Evolutionary conservation across 2,888 invertebrate genomes (phyloP).

Genomic region (Ditula angustiorana): DNA sequence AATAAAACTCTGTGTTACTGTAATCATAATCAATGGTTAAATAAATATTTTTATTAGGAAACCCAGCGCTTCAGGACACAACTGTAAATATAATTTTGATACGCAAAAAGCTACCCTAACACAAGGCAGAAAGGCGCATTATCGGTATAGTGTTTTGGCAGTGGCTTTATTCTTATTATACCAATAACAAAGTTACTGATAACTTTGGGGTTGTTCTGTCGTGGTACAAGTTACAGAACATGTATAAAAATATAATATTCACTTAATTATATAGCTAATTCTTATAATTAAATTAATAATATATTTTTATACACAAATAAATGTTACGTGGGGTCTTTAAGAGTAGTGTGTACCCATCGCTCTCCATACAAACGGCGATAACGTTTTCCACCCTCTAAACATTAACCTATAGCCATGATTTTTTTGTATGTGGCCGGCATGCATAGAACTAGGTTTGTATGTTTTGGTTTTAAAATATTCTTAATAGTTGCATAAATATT

Average conservation of each 20-base stretch:
- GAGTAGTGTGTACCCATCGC: too few species aligned
- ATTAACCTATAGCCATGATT: too few species aligned
- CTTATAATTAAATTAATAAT: too few species aligned
- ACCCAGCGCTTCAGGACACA: conserved; percentile 11
- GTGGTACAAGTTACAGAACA: conserved; percentile 30
- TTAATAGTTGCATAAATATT: too few species aligned
- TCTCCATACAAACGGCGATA: too few species aligned
- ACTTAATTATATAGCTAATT: too few species aligned
- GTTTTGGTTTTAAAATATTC: too few species aligned
- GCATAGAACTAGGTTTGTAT: too few species aligned
- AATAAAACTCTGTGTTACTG: conserved; percentile 15
- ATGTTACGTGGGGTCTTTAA: too few species aligned
- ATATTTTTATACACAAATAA: too few species aligned
- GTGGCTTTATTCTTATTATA: conserved; percentile 49
- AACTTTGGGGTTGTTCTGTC: conserved; percentile 40
- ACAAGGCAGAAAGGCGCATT: not conserved
- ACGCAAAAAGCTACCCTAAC: not conserved
- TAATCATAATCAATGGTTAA: conserved; percentile 33
- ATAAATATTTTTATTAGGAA: conserved; percentile 36
- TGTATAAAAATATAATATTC: not conserved
- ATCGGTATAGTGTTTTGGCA: not conserved
- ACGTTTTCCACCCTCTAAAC: too few species aligned
- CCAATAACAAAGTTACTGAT: conserved; percentile 55
- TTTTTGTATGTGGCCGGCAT: too few species aligned
- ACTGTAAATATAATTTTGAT: conserved; percentile 2